Evolutionary conservation across 2,888 invertebrate genomes (phyloP), one percentile per base, ranked within the genome.

Genomic region (Agrotis puta): DNA sequence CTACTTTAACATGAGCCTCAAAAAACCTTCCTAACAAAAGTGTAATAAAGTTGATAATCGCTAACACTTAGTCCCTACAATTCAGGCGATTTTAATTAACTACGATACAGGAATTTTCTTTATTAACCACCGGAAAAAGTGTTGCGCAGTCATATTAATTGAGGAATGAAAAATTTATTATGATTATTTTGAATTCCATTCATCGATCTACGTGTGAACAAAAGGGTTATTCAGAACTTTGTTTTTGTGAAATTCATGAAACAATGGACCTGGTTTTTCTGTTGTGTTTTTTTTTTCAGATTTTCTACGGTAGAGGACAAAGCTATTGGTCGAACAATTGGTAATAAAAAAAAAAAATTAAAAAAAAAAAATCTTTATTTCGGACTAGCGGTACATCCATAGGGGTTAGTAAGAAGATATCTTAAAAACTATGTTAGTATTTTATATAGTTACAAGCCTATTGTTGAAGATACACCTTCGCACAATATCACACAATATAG

Each of bases 1-100:
- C 27, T 27, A 27, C 27, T 27, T 27, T 27, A 5, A 0, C 27
- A 27, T 27, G 3, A 27, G 0, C 3, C 39, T 9, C 9, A 11
- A 39, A 39, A 39, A 39, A 0, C 39, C 11, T 39, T 39, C 11
- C 0, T 11, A 20, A 9, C 3, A 11, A 2, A 16, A 14, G 2
- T 24, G 3, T 14, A 27, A 18, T 2, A 58, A 27, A 20, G 3
- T 0, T 0, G 47, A n/a, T 11, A 64, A 27, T 27, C 87, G 88
- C 89, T 84, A 0, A 6, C 71, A 90, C 27, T 79, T 47, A 0
- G 5, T 61, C 87, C 82, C 16, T 24, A 88, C 85, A 79, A 56
- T 24, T 79, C 80, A 77, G 85, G 84, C 90, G 84, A 89, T 93
- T 94, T 94, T 94, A 94, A 93, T 94, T 94, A 94, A 94, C 94